These are phyloP conservation scores for Synergus itoensis DNA, from an alignment of 2,888 invertebrate species.

Conservation along the genomic window DNA sequence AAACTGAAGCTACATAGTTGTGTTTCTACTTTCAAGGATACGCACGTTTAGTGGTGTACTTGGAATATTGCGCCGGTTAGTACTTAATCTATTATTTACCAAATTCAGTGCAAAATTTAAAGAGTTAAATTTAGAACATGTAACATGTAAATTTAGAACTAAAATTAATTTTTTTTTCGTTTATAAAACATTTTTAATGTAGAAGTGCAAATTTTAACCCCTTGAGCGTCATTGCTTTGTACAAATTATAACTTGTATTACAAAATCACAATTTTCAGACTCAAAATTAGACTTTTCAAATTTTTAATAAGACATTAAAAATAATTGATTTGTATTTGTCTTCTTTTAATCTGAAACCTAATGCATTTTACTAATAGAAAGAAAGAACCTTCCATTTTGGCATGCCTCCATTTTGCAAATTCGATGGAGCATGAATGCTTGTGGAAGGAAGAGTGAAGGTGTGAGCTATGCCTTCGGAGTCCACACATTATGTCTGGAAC, in stretches of 20 bases:
- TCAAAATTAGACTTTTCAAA: too few species aligned
- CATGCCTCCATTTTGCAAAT: constrained; percentile 83
- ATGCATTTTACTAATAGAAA: neutral
- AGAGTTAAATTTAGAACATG: neutral
- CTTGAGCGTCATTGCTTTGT: neutral
- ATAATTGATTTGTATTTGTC: neutral
- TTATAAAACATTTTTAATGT: too few species aligned
- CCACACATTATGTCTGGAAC: constrained; percentile 86
- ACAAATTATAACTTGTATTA: neutral
- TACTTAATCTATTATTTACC: neutral
- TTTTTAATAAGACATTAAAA: neutral
- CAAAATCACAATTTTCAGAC: neutral
- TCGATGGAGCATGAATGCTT: constrained; percentile 87
- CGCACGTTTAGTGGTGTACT: constrained; percentile 39
- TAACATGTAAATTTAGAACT: too few species aligned
- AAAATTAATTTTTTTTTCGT: neutral
- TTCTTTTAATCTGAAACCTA: neutral
- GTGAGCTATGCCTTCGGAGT: constrained; percentile 89
- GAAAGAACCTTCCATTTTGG: constrained; percentile 85
- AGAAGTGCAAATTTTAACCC: neutral
- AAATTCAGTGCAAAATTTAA: neutral
- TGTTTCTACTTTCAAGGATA: constrained; percentile 39
- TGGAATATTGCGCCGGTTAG: constrained; percentile 33
- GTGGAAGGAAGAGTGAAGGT: constrained; percentile 84
- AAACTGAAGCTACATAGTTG: constrained; percentile 3